Base-by-base conservation (phyloP, 2,888 invertebrate genomes). In the Cybosia mesomella region DNA sequence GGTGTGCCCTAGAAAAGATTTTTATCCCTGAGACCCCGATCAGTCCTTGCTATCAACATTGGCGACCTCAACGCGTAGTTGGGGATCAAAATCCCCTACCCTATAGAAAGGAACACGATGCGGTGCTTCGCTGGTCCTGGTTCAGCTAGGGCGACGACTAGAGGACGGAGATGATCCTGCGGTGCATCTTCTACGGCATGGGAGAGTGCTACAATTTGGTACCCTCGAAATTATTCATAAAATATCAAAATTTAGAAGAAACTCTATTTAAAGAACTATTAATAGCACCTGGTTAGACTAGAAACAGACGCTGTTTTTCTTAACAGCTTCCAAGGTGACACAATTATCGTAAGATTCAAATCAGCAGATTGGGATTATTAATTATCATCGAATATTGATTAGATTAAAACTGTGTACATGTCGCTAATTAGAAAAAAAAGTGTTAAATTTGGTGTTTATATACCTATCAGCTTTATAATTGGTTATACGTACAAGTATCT, bases 331-430 rank as follows among this genome's bases (percentile, higher is more conserved):
- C 4, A 49, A 49, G 49, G 49, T 49, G 49, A 49, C n/a, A n/a
- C 49, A n/a, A 43, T 49, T 49, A 49, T 49, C 49, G n/a, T 49
- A 49, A 49, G n/a, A 49, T 49, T 49, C 49, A 18, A 49, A 49
- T 49, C 49, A 49, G n/a, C 55, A 15, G 11, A 55, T 15, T 55
- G 15, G 4, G 55, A 28, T 24, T 55, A 28, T 54, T 55, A 55
- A 24, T 22, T 24, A 55, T 54, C 55, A 55, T 55, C 22, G 55
- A 55, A 55, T 55, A 55, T 55, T 18, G 22, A 24, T 55, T 28
- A 24, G 24, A 55, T 55, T 55, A 15, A 55, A 15, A 24, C 24
- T 24, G 55, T 55, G 55, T 55, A 13, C 55, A 55, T 15, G 28
- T 55, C 18, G n/a, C 49, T 49, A 49, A 49, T 49, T 49, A 49